phyloP scores from a whole-genome alignment of 2,888 invertebrate genomes.

The Acanthopleura granulata region DNA sequence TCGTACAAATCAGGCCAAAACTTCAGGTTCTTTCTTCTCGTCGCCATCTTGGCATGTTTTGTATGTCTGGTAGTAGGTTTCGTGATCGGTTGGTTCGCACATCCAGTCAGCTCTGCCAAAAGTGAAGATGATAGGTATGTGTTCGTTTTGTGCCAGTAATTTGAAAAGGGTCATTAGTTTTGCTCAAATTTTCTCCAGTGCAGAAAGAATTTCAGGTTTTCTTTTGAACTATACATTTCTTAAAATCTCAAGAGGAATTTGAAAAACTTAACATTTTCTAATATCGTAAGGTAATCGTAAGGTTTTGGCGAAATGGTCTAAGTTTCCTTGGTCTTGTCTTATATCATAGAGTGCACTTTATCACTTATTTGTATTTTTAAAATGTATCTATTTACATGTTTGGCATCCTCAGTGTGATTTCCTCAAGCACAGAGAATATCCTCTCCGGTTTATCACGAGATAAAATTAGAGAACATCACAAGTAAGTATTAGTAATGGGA shows the following conservation, averaged over 20 bases:
- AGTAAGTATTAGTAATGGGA: slow-evolving; percentile 12
- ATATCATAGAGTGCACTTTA: no score
- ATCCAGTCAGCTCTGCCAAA: not conserved
- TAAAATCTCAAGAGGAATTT: not conserved
- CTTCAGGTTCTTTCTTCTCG: not conserved
- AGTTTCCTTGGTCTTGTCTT: no score
- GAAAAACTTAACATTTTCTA: not conserved
- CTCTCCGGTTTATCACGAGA: not conserved
- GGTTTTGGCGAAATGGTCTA: no score
- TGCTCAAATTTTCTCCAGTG: no score
- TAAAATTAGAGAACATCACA: not conserved
- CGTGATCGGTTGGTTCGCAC: slow-evolving; percentile 5
- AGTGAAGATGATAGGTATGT: not conserved
- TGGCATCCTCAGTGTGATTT: not conserved
- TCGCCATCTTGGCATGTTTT: not conserved
- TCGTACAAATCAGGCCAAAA: no score
- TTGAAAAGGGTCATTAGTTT: no score
- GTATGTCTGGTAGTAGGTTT: not conserved
- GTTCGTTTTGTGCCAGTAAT: not conserved
- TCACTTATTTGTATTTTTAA: no score
- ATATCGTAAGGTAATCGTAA: no score
- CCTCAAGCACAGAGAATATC: not conserved
- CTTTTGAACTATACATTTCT: no score
- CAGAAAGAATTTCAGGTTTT: no score
- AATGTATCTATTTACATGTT: not conserved